phyloP scores from a whole-genome alignment of 2,797 vertebrate species.

The Urocyon cinereoargenteus region DNA sequence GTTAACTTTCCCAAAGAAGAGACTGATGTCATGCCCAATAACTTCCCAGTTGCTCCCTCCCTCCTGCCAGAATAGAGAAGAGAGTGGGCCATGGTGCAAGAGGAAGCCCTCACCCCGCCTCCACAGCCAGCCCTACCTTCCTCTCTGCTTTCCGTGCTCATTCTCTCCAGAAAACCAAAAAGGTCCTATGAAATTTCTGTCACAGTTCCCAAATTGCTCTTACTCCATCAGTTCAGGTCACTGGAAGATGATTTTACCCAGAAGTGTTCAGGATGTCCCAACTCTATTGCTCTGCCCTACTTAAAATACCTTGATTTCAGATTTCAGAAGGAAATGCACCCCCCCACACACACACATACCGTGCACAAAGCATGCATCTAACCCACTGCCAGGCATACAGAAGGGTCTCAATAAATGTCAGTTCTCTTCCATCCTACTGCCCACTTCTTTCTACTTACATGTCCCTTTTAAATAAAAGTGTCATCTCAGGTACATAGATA shows the following conservation, averaged over 20 bases:
- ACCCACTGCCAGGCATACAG: neutral
- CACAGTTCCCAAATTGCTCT: neutral
- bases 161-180: neutral
- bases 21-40: neutral
- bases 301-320: neutral
- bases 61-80: neutral
- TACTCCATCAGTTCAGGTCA: neutral
- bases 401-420: neutral
- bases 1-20: neutral
- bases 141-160: neutral
- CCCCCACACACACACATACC: no score
- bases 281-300: neutral
- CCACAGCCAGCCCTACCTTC: no score
- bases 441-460: neutral
- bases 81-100: neutral
- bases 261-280: neutral
- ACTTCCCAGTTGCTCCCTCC: rapidly evolving
- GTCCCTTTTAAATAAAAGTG: neutral
- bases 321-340: neutral
- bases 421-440: neutral
- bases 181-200: neutral
- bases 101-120: rapidly evolving
- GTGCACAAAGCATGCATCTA: neutral
- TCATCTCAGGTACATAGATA: slow-evolving; percentile 2
- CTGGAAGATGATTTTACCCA: neutral